Percentiles rank a stretch among this genome's conserved stretches.
Conservation (phyloP, 1,140 invertebrate genomes). For the Asbolus verrucosus region DNA sequence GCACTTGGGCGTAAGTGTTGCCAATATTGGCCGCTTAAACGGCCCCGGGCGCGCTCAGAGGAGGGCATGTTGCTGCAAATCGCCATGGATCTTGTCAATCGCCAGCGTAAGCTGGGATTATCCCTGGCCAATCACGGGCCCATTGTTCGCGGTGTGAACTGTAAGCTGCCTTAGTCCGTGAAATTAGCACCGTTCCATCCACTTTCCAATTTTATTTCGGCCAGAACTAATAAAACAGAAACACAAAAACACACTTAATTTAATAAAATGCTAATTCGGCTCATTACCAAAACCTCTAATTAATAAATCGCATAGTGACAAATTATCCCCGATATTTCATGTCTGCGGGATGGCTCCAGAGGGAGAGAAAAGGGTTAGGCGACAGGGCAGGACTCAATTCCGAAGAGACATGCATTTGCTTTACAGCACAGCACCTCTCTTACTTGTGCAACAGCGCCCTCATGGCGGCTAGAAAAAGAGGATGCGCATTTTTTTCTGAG, state of each 20-base stretch:
- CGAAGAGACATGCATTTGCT: constrained; percentile 23
- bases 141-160: constrained; percentile 63
- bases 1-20: background rate
- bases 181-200: background rate
- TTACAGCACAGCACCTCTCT: constrained; percentile 27
- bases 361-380: constrained; percentile 62
- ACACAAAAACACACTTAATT: constrained; percentile 47
- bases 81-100: constrained; percentile 60
- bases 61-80: constrained; percentile 48
- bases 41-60: constrained; percentile 19
- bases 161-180: constrained; percentile 50
- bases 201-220: constrained; percentile 1
- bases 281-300: constrained; percentile 58
- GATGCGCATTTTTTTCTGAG: constrained; percentile 6
- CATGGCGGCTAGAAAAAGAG: background rate
- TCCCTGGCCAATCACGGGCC: constrained; percentile 62
- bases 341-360: constrained; percentile 60
- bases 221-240: constrained; percentile 6
- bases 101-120: constrained; percentile 62
- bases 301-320: constrained; percentile 62
- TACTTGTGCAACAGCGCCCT: background rate
- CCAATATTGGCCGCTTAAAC: constrained; percentile 25
- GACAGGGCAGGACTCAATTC: constrained; percentile 48
- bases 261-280: constrained; percentile 48
- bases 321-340: constrained; percentile 62